These are phyloP conservation scores for Liparis tanakae DNA, from an alignment of 2,797 vertebrate species.

Conservation along the genomic window DNA sequence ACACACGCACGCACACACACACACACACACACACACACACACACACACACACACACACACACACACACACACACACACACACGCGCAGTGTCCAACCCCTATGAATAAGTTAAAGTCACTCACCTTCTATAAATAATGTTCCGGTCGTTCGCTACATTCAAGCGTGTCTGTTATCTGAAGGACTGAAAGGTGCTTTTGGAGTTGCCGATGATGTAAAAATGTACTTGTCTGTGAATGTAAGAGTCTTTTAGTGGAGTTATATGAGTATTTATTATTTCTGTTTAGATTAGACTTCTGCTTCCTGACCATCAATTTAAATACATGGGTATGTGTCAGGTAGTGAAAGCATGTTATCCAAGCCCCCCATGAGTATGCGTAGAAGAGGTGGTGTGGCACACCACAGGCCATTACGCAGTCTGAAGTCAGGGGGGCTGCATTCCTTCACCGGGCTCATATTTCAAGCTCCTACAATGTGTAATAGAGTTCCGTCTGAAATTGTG, in stretches of 20 bases:
- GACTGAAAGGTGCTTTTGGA: slow-evolving; percentile 30
- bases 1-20: neutral
- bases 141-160: slow-evolving; percentile 47
- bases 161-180: slow-evolving; percentile 31
- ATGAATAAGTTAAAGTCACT: slow-evolving; percentile 74
- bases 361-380: slow-evolving; percentile 43
- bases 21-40: slow-evolving; percentile 1
- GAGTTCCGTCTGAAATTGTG: slow-evolving; percentile 51
- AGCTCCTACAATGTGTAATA: slow-evolving; percentile 41
- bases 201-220: slow-evolving; percentile 11
- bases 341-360: slow-evolving; percentile 52
- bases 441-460: slow-evolving; percentile 69
- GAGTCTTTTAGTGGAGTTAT: slow-evolving; percentile 9
- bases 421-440: slow-evolving; percentile 71
- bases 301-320: slow-evolving; percentile 10
- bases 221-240: slow-evolving; percentile 10
- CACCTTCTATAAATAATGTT: slow-evolving; percentile 69
- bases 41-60: neutral
- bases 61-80: slow-evolving; percentile 19
- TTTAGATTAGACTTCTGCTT: neutral
- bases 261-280: slow-evolving; percentile 4
- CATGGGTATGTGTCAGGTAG: slow-evolving; percentile 42
- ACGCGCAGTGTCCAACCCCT: slow-evolving; percentile 46
- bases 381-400: slow-evolving; percentile 60
- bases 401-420: slow-evolving; percentile 59